A percentile compares a stretch with the other conserved stretches of the same genome.
phyloP scores from a whole-genome alignment of 2,797 vertebrate species.

The Clarias pachynema region DNA sequence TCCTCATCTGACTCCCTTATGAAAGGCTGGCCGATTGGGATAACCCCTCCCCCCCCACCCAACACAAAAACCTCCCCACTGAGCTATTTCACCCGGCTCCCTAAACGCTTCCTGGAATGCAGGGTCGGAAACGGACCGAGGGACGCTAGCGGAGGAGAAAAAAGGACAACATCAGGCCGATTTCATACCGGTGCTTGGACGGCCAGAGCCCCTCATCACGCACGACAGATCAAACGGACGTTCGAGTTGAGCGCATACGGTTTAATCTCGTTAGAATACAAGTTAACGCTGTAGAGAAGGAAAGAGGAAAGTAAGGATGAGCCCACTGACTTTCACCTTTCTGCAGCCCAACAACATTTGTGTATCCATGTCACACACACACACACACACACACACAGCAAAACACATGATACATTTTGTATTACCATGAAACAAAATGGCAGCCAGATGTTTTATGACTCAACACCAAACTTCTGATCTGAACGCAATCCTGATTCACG shows the following conservation, averaged over 20 bases:
- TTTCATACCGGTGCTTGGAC: slow-evolving; percentile 99
- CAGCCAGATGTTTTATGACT: neutral
- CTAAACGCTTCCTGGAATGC: slow-evolving; percentile 94
- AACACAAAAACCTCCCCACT: slow-evolving; percentile 71
- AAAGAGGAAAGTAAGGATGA: slow-evolving; percentile 68
- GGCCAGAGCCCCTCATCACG: slow-evolving; percentile 88
- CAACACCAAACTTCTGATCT: neutral
- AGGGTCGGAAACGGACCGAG: slow-evolving; percentile 96
- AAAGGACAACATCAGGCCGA: slow-evolving; percentile 98
- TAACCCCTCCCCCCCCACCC: neutral
- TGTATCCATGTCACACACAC: slow-evolving; percentile 5
- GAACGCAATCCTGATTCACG: neutral
- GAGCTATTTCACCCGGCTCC: slow-evolving; percentile 83
- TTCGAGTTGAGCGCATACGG: slow-evolving; percentile 99
- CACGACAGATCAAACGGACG: slow-evolving; percentile 97
- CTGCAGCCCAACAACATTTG: neutral
- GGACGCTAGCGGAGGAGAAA: slow-evolving; percentile 97
- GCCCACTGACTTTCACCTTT: slow-evolving; percentile 10
- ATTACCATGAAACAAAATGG: slow-evolving; percentile 15
- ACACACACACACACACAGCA: slow-evolving; percentile 2
- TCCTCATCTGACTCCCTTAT: slow-evolving; percentile 54
- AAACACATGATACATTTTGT: neutral
- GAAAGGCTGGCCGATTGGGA: slow-evolving; percentile 53
- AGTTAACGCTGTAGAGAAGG: slow-evolving; percentile 90
- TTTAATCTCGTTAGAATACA: slow-evolving; percentile 99